Base-by-base conservation (phyloP, 2,113 vertebrate genomes). In the Pampusana beccarii region DNA sequence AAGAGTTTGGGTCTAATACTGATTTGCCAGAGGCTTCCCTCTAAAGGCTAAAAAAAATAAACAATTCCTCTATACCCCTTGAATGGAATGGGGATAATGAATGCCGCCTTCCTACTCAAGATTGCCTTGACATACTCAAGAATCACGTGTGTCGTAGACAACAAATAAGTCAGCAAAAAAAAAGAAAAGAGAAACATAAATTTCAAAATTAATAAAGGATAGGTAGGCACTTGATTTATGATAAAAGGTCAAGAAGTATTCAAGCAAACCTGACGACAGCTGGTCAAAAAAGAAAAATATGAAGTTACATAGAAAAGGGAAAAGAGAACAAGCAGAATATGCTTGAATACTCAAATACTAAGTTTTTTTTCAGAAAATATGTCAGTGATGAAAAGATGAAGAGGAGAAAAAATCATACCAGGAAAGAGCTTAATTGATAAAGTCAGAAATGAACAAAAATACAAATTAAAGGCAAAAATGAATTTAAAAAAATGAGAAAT, bases 351-450 rank as follows among this genome's bases (percentile, higher is more conserved):
- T 77, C 16, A 62, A 14, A 65, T 29, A 23, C 13, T 46, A 24
- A 34, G 7, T 10, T 42, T 84, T 50, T 77, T 42, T 29, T 42
- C n/a, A 60, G 36, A 29, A 74, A 67, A 9, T 26, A 11, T 18
- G 12, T 50, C 17, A 18, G 2, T 44, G 62, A 28, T 87, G 13
- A 62, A 72, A 93, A 72, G 23, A 7, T 3, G 28, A 28, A 79
- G 18, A 38, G 42, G 4, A 54, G 4, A 54, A 25, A 38, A 42
- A 26, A 14, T 33, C 2, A 0, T 16, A 6, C n/a, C 1, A 2
- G 38, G 13, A 38, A 67, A 46, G 54, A 57, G 2, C 16, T 79
- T 72, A 53, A 56, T 12, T 0, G 1, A 61, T 12, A 40, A 71
- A 64, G 58, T 61, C 16, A 79, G 31, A 90, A 86, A 66, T 83